Evolutionary conservation across 2,888 invertebrate genomes (phyloP), one percentile per base, ranked within the genome.

Genomic region (Ectemnius lituratus): DNA sequence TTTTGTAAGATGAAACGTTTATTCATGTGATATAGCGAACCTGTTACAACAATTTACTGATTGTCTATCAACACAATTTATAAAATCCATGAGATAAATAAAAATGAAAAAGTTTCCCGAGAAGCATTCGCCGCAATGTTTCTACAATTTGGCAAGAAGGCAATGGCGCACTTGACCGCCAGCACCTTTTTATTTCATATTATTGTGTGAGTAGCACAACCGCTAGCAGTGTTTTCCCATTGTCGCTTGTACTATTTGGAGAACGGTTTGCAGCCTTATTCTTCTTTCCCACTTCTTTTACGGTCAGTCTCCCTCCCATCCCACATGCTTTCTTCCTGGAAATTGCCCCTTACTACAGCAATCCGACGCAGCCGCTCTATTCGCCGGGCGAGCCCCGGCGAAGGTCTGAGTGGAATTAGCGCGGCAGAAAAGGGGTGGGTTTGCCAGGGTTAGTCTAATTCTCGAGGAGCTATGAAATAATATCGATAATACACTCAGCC

Each of bases 331-430:
- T 37, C 52, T 16, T 52, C 52, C 52, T 52, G 8, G 14, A 52
- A 52, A 52, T 52, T 52, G 52, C 14, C 52, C 52, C n/a, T 52
- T 52, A 14, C 52, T 13, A 16, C 16, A 16, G 37, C 37, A 52
- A 52, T 52, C 52, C 13, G 13, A 47, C 47, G 47, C 47, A n/a
- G 47, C 13, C n/a, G 13, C 52, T 16, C n/a, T 14, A 16, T 16
- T 52, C 37, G 47, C 57, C n/a, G 52, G 47, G 60, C 20, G 52
- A 23, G 60, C 62, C 62, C 16, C 16, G 23, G n/a, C 52, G 16
- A 37, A 37, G 37, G 37, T 37, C 37, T 52, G 13, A 52, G 52
- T 16, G 52, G 14, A 16, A 52, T 14, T 52, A 52, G 16, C 63
- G 52, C 4, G 27, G 27, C 20, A 62, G 62, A 20, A 45, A 52